These are phyloP conservation scores for Lepisosteus oculatus DNA, from an alignment of 2,113 vertebrate species.

Conservation along the genomic window DNA sequence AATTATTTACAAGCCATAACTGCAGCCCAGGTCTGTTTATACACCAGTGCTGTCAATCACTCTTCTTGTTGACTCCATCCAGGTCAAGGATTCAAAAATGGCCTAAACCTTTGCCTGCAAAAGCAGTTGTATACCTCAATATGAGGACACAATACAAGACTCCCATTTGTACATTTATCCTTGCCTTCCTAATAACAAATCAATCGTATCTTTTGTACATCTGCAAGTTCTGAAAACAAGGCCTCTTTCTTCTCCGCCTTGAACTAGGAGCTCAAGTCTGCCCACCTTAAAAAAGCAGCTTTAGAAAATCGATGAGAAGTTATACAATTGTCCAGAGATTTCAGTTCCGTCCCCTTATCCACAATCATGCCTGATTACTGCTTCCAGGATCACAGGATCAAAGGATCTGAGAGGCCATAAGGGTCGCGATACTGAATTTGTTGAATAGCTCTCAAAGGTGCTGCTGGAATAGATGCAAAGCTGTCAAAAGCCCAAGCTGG, in stretches of 20 bases:
- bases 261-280: constrained; percentile 22
- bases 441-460: constrained; percentile 20
- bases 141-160: too few species aligned
- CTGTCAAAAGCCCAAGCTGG: neutral
- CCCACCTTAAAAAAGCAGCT: constrained; percentile 39
- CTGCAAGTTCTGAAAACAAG: too few species aligned
- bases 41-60: too few species aligned
- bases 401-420: constrained; percentile 45
- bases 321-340: constrained; percentile 26
- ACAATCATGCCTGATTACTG: constrained; percentile 57
- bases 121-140: too few species aligned
- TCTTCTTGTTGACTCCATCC: too few species aligned
- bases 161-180: too few species aligned
- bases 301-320: constrained; percentile 49
- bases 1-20: too few species aligned
- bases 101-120: too few species aligned
- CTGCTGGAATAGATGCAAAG: neutral
- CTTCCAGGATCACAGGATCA: constrained; percentile 53
- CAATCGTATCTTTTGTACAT: too few species aligned
- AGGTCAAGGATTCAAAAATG: too few species aligned
- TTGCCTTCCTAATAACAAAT: too few species aligned
- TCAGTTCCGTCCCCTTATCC: constrained; percentile 37
- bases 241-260: constrained; percentile 11
- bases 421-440: constrained; percentile 48
- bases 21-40: too few species aligned